A percentile compares a stretch with the other conserved stretches of the same genome.
These are phyloP conservation scores for Catocala nupta DNA, from an alignment of 2,888 invertebrate genomes.

Conservation along the genomic window DNA sequence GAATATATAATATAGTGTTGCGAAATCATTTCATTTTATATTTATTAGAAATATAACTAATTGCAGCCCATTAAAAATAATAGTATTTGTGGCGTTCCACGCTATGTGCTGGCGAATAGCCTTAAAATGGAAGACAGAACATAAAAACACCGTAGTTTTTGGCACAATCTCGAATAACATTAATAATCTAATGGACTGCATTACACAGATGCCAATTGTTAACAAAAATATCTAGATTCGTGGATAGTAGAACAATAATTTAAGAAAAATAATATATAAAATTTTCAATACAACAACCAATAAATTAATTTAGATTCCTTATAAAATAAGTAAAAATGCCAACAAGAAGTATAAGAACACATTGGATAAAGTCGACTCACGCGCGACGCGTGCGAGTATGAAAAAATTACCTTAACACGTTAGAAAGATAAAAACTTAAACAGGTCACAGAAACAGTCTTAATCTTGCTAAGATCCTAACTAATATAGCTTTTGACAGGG, in stretches of 20 bases:
- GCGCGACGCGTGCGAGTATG: conserved; percentile 52
- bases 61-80: conserved; percentile 68
- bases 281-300: conserved; percentile 86
- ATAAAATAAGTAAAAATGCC: conserved; percentile 87
- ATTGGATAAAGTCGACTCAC: conserved; percentile 77
- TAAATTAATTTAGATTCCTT: conserved; percentile 87
- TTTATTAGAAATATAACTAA: conserved; percentile 52
- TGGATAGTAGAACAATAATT: conserved; percentile 80
- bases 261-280: conserved; percentile 78
- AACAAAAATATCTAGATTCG: conserved; percentile 73
- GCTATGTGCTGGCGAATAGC: conserved; percentile 46
- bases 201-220: conserved; percentile 77
- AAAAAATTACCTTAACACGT: conserved; percentile 75
- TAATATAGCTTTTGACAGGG: conserved; percentile 84
- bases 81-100: conserved; percentile 50
- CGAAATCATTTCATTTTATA: conserved; percentile 53
- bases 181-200: conserved; percentile 75
- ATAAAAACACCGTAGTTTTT: conserved; percentile 61
- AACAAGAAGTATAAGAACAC: conserved; percentile 87
- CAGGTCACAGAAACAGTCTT: conserved; percentile 88
- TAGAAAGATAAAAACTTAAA: conserved; percentile 85
- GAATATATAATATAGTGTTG: conserved; percentile 64
- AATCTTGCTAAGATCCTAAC: conserved; percentile 86
- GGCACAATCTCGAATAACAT: conserved; percentile 68
- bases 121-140: conserved; percentile 52